Base-by-base conservation (phyloP, 1,140 invertebrate genomes). In the Gonioctena quinquepunctata region DNA sequence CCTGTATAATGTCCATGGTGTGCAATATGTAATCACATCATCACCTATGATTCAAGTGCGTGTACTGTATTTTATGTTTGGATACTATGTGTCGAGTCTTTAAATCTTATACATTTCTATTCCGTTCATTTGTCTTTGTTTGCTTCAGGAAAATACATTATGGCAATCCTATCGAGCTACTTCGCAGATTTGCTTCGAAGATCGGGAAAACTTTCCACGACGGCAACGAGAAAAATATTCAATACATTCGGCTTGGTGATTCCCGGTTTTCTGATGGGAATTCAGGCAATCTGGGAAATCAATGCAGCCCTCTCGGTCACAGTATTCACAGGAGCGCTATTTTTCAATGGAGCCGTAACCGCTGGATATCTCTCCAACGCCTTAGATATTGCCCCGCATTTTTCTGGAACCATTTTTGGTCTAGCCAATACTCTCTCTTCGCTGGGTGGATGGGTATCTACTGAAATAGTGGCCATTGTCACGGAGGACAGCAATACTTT, bases 401-500 rank as follows among this genome's bases (percentile, higher is more conserved):
- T 93, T 83, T 93, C 94, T 60, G 94, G 94, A 63, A 94, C 93
- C 1, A 92, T 97, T 66, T 96, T 96, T 84, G 95, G 95, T 7
- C 87, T 97, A 79, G 93, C 94, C 5, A 97, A 97, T 79, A 96
- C 94, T 0, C 82, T 96, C 61, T 95, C 94, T 0, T 96, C 94
- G 0, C 85, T 96, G 52, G 94, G 95, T 16, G 95, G 95, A 19
- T 96, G 92, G 80, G 77, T 96, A 0, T 95, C 94, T 28, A 92
- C 94, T 0, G 88, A 88, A 76, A 90, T 96, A 85, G 94, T 96
- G n/a, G 94, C 93, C 19, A 85, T 87, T 22, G 85, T 97, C 11
- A 96, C 94, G 1, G 88, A 90, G 26, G 81, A 92, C 3, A 88
- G 93, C 76, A 89, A 92, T 84, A 91, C 90, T 0, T 90, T 91